A percentile compares a stretch with the other conserved stretches of the same genome.
Evolutionary conservation across 1,140 invertebrate species (phyloP).

Genomic region (Zaprionus africanus): DNA sequence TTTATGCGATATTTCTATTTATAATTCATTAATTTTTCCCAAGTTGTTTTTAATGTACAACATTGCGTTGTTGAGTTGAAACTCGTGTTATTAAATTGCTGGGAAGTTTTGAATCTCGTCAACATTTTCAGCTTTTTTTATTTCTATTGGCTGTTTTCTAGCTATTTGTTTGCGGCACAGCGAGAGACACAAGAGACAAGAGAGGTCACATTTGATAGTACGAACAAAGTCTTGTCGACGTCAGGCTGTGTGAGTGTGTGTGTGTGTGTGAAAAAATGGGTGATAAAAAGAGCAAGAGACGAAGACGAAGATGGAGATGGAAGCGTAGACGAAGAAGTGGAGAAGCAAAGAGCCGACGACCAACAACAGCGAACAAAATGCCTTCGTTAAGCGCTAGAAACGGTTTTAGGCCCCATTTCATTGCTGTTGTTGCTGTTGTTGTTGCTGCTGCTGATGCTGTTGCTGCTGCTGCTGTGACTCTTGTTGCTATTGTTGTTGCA

Average conservation of each 20-base stretch:
- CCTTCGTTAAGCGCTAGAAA: conserved; percentile 77
- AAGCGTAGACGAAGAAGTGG: neutral
- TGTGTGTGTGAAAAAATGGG: conserved; percentile 64
- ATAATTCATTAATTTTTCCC: conserved; percentile 24
- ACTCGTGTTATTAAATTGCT: conserved; percentile 76
- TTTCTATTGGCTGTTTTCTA: conserved; percentile 41
- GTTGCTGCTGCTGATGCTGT: conserved; percentile 27
- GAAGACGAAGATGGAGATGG: conserved; percentile 17
- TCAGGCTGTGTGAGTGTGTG: conserved; percentile 29
- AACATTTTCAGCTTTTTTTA: conserved; percentile 50
- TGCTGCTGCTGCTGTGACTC: conserved; percentile 25
- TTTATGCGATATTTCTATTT: conserved; percentile 19
- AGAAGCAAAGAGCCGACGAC: conserved; percentile 25
- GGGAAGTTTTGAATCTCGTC: conserved; percentile 59
- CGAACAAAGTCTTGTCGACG: conserved; percentile 76
- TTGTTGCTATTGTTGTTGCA: conserved; percentile 39
- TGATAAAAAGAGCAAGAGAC: conserved; percentile 58
- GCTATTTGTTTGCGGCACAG: conserved; percentile 52
- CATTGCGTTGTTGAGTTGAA: conserved; percentile 66
- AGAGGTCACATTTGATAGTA: conserved; percentile 80
- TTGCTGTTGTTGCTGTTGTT: conserved; percentile 32
- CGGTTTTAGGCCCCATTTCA: conserved; percentile 65
- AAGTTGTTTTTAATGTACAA: conserved; percentile 27
- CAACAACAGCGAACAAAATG: conserved; percentile 73
- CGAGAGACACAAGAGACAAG: conserved; percentile 70